A percentile compares a stretch with the other conserved stretches of the same genome.
These are phyloP conservation scores for Sisyra terminalis DNA, from an alignment of 2,888 invertebrate species.

Conservation along the genomic window DNA sequence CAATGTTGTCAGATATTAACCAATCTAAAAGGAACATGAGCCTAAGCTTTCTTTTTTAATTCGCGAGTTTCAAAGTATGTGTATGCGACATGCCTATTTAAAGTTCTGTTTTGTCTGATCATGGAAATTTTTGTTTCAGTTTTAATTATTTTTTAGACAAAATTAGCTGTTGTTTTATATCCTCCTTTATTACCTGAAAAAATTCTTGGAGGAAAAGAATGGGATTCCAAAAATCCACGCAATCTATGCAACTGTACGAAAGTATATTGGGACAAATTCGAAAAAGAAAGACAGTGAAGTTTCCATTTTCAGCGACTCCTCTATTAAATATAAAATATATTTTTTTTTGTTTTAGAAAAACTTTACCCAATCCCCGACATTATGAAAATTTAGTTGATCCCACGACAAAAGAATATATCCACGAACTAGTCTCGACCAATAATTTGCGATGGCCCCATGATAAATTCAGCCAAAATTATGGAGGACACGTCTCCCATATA, in stretches of 20 bases:
- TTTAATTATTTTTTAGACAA: too few relatives aligned
- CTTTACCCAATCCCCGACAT: too few relatives aligned
- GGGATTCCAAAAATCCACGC: background rate
- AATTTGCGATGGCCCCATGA: background rate
- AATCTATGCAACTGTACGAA: background rate
- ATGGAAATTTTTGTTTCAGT: too few relatives aligned
- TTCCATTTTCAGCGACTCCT: background rate
- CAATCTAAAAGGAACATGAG: too few relatives aligned
- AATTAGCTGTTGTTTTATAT: background rate
- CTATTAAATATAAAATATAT: background rate
- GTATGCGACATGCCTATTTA: too few relatives aligned
- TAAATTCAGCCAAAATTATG: background rate
- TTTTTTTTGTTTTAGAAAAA: background rate
- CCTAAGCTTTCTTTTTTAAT: too few relatives aligned
- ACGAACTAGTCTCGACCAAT: background rate
- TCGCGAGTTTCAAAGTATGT: too few relatives aligned
- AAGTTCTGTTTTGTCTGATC: too few relatives aligned
- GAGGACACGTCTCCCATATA: background rate
- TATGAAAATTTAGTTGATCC: background rate
- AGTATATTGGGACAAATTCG: background rate
- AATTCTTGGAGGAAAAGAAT: background rate
- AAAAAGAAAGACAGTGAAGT: background rate
- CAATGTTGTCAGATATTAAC: too few relatives aligned
- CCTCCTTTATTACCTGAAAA: background rate
- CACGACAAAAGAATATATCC: background rate